Percentiles rank a stretch among this genome's conserved stretches.
Evolutionary conservation across 2,797 vertebrate genomes (phyloP).

Genomic region (Lepidocolaptes lacrymiger): DNA sequence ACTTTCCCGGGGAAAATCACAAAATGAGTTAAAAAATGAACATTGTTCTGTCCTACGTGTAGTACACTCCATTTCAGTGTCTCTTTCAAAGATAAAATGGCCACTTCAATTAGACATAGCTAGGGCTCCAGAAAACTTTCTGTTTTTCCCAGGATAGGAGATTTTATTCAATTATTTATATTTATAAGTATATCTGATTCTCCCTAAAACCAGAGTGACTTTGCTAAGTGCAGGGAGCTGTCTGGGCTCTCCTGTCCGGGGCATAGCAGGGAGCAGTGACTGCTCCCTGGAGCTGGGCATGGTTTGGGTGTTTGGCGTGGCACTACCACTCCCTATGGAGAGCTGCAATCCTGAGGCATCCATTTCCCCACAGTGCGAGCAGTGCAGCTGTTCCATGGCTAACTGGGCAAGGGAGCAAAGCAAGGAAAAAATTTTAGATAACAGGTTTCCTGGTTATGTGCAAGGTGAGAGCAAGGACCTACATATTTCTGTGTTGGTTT

Average conservation of each 20-base stretch:
- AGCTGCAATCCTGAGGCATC: fast-evolving
- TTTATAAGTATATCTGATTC: background rate
- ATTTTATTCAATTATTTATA: background rate
- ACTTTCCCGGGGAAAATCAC: background rate
- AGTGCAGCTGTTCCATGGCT: fast-evolving
- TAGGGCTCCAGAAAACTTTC: background rate
- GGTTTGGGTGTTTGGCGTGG: background rate
- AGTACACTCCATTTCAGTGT: background rate
- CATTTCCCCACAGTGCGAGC: background rate
- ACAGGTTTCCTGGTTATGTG: background rate
- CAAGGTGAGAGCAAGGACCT: background rate
- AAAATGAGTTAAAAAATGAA: background rate
- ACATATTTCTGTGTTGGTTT: background rate
- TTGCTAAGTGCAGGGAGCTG: background rate
- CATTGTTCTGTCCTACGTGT: background rate
- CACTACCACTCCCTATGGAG: background rate
- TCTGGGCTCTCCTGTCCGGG: background rate
- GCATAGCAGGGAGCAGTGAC: background rate
- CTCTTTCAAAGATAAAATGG: background rate
- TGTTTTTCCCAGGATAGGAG: background rate
- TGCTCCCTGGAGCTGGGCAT: background rate
- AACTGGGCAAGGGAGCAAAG: background rate
- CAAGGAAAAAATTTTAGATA: background rate
- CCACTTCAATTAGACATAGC: background rate
- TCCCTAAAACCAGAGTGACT: background rate